phyloP scores from a whole-genome alignment of 2,113 vertebrate genomes.

The Ellobius talpinus region DNA sequence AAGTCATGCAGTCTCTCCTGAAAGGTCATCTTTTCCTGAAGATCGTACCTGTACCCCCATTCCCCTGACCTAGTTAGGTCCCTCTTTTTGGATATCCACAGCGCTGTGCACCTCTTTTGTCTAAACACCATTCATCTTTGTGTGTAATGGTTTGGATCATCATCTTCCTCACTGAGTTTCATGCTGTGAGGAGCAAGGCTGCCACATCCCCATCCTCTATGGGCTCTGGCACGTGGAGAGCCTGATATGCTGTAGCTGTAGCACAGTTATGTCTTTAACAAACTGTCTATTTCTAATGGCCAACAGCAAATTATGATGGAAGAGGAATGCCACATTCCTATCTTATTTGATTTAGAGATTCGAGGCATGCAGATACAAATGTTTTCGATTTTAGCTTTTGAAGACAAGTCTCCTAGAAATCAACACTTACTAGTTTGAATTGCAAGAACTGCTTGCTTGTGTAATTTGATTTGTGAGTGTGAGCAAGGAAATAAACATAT shows the following conservation, averaged over 20 bases:
- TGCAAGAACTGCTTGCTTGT: conserved; percentile 62
- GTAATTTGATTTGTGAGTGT: conserved; percentile 61
- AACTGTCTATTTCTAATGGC: conserved; percentile 42
- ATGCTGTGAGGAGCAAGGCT: neutral
- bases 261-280: neutral
- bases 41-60: neutral
- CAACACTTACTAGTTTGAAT: conserved; percentile 44
- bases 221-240: neutral
- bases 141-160: neutral
- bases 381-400: conserved; percentile 42
- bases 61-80: neutral
- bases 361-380: neutral
- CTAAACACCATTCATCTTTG: neutral
- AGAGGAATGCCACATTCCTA: neutral
- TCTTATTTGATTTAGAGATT: conserved; percentile 48
- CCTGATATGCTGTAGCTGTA: neutral
- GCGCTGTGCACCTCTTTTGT: neutral
- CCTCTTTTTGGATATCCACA: neutral
- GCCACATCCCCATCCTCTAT: neutral
- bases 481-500: conserved; percentile 54
- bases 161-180: conserved; percentile 49
- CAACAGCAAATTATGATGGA: conserved; percentile 40
- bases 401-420: conserved; percentile 51
- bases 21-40: neutral
- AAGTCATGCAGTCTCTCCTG: neutral